A percentile compares a stretch with the other conserved stretches of the same genome.
These are phyloP conservation scores for Holotrichia oblita DNA, from an alignment of 1,140 invertebrate species.

Conservation along the genomic window DNA sequence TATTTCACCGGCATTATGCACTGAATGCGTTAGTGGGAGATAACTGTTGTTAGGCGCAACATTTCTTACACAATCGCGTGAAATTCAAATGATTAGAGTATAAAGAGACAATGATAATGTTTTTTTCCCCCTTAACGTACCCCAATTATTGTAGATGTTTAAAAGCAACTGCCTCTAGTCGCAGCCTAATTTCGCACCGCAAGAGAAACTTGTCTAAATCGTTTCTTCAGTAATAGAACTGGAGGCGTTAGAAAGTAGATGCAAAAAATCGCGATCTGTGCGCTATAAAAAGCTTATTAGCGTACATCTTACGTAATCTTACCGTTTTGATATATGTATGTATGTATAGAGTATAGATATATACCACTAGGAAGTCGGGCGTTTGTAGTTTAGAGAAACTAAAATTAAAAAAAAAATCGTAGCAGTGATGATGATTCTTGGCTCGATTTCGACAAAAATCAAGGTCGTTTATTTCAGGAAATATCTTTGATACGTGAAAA, in stretches of 20 bases:
- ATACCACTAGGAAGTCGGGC: slow-evolving; percentile 4
- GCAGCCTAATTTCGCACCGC: neutral
- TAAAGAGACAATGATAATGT: too few species aligned
- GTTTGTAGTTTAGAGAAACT: slow-evolving; percentile 29
- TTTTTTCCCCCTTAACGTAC: too few species aligned
- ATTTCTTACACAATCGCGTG: too few species aligned
- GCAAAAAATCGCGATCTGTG: slow-evolving; percentile 23
- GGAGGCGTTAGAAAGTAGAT: slow-evolving; percentile 21
- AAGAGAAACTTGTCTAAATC: slow-evolving; percentile 10
- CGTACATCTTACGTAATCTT: slow-evolving; percentile 11
- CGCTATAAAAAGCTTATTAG: slow-evolving; percentile 13
- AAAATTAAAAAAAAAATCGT: neutral
- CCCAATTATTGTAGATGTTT: neutral
- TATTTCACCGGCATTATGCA: neutral
- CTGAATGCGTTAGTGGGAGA: neutral
- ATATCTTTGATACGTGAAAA: neutral
- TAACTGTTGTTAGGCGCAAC: neutral
- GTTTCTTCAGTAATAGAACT: slow-evolving; percentile 4
- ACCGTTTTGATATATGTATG: neutral
- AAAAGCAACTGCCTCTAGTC: neutral
- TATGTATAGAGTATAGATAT: neutral
- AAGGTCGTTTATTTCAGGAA: slow-evolving; percentile 22
- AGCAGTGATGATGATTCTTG: slow-evolving; percentile 22
- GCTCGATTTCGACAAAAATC: slow-evolving; percentile 28
- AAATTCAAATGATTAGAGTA: too few species aligned